Evolutionary conservation across 1,140 invertebrate species (phyloP), one percentile per base, ranked within the genome.

Genomic region (Drosophila murphyi): DNA sequence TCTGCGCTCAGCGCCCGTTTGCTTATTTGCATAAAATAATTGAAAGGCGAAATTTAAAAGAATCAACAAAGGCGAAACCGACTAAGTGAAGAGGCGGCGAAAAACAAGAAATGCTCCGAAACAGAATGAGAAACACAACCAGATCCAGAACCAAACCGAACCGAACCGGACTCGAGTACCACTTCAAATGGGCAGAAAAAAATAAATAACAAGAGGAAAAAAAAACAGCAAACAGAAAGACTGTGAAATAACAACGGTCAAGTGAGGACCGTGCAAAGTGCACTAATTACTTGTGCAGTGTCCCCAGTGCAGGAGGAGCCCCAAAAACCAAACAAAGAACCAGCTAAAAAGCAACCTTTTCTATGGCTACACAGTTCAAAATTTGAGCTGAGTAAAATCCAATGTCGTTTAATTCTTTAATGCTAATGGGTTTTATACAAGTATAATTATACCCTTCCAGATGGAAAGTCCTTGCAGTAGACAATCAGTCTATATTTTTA

Each of bases 1-100:
- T 89, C 85, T 89, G 75, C 68, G 78, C 81, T 85, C 69, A 69
- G 73, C 67, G 72, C 5, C 51, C 43, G 45, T 63, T 87, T 83
- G 86, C 86, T 90, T 89, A 89, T 89, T 89, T 89, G 85, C 85
- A 89, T 89, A 89, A 89, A 89, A 89, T 89, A 89, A 89, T 89
- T 89, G 85, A 89, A 89, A 89, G 85, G 81, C 86, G 85, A 88
- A 89, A 88, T 87, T 87, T 88, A 80, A 87, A 87, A 88, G 80
- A 88, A 88, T 89, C 83, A 88, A 88, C 83, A 88, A 88, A 88
- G 75, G 72, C 80, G 73, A 3, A 4, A 1, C 10, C 10, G 10
- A 10, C 69, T 64, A 80, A 64, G 62, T 54, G 47, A 55, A 35
- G 43, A 63, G 68, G 48, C 54, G 39, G 45, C 37, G 34, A 34